Percentiles rank a stretch among this genome's conserved stretches.
phyloP scores from a whole-genome alignment of 1,140 invertebrate genomes.

The Drosophila quadrilineata region DNA sequence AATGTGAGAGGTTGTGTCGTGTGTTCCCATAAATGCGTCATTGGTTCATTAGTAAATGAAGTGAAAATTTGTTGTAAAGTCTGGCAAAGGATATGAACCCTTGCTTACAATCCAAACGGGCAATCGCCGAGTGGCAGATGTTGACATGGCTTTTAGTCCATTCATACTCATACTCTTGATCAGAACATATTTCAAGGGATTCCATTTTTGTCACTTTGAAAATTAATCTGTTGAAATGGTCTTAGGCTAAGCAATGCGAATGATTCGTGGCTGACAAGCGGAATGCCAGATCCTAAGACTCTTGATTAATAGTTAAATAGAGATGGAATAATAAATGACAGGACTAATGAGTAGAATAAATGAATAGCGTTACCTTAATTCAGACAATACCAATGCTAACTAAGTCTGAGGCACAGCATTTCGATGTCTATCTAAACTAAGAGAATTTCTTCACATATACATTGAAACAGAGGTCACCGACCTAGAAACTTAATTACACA shows the following conservation, averaged over 20 bases:
- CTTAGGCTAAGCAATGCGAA: neutral
- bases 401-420: no score
- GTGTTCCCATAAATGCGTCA: constrained; percentile 59
- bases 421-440: neutral
- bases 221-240: constrained; percentile 24
- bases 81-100: constrained; percentile 54
- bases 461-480: neutral
- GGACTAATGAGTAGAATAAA: no score
- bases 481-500: neutral
- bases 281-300: neutral
- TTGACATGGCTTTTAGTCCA: neutral
- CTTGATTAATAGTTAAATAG: neutral
- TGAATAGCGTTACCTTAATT: no score
- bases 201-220: constrained; percentile 17
- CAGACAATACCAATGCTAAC: no score
- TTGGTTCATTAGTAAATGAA: constrained; percentile 73
- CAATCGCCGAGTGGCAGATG: constrained; percentile 16
- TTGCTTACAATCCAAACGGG: neutral
- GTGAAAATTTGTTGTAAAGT: constrained; percentile 61
- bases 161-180: constrained; percentile 31
- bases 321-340: no score
- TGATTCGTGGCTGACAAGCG: neutral
- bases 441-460: neutral
- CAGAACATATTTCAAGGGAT: constrained; percentile 21
- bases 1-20: constrained; percentile 27